These are phyloP conservation scores for Oppia nitens DNA, from an alignment of 1,140 invertebrate species.

Conservation along the genomic window DNA sequence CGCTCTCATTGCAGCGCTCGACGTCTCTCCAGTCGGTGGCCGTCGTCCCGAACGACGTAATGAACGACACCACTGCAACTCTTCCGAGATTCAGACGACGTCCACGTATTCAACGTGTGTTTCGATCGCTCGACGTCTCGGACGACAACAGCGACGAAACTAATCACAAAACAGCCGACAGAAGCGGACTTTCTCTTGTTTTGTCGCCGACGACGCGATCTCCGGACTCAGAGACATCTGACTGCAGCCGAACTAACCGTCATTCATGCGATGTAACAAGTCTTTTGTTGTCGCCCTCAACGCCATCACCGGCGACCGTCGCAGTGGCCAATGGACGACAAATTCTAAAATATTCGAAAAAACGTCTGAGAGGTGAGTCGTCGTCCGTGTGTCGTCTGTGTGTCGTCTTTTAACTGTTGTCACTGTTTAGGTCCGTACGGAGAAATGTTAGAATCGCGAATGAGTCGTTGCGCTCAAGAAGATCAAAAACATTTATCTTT, in stretches of 20 bases:
- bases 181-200: background rate
- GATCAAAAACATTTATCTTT: background rate
- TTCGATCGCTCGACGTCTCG: background rate
- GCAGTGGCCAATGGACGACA: background rate
- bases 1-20: background rate
- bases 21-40: background rate
- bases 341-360: background rate
- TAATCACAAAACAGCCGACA: background rate
- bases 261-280: background rate
- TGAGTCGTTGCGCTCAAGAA: background rate
- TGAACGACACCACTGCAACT: background rate
- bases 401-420: background rate
- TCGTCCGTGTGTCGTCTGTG: background rate
- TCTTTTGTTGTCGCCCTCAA: background rate
- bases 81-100: background rate
- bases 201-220: background rate
- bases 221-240: background rate
- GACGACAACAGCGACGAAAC: background rate
- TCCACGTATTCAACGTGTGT: background rate
- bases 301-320: too few relatives aligned
- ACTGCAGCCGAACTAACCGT: background rate
- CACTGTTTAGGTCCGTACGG: conserved; percentile 1
- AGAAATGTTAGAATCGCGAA: conserved; percentile 8
- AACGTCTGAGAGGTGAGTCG: background rate
- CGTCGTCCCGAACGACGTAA: background rate